phyloP scores from a whole-genome alignment of 2,888 invertebrate species.

The Onthophagus sagittarius region DNA sequence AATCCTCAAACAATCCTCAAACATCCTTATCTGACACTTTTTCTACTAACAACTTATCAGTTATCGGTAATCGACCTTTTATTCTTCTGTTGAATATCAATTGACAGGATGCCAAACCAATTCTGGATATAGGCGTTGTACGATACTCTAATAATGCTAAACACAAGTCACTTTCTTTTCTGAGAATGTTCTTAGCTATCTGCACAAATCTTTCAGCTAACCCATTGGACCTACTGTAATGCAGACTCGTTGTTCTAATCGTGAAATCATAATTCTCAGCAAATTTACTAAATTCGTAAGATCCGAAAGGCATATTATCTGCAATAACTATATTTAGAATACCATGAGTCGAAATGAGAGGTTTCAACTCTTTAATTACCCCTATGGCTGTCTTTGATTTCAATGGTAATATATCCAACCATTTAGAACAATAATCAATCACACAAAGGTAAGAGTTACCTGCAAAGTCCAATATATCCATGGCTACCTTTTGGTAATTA shows the following conservation, averaged over 20 bases:
- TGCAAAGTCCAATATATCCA: not conserved
- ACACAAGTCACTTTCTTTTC: constrained; percentile 6
- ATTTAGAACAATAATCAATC: constrained; percentile 5
- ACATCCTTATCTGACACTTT: not conserved
- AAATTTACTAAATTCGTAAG: constrained; percentile 10
- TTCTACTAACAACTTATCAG: not conserved
- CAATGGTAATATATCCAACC: not conserved
- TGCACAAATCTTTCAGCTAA: constrained; percentile 13
- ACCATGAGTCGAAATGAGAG: constrained; percentile 28
- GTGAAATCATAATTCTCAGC: constrained; percentile 4
- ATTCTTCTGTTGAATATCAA: not conserved
- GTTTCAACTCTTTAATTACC: constrained; percentile 25
- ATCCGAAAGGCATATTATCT: constrained; percentile 30
- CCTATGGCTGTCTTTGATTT: constrained; percentile 15
- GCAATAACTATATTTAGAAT: constrained; percentile 26
- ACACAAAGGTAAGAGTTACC: not conserved
- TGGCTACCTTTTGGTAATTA: not conserved
- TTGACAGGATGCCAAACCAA: constrained; percentile 9
- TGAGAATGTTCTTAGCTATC: constrained; percentile 8
- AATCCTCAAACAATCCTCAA: too few species aligned
- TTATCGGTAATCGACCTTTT: constrained; percentile 9
- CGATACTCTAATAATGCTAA: constrained; percentile 14
- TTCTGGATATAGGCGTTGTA: not conserved
- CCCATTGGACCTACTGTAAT: constrained; percentile 16
- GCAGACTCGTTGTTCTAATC: constrained; percentile 13